Evolutionary conservation across 2,113 vertebrate species (phyloP).

Genomic region (Struthio camelus): DNA sequence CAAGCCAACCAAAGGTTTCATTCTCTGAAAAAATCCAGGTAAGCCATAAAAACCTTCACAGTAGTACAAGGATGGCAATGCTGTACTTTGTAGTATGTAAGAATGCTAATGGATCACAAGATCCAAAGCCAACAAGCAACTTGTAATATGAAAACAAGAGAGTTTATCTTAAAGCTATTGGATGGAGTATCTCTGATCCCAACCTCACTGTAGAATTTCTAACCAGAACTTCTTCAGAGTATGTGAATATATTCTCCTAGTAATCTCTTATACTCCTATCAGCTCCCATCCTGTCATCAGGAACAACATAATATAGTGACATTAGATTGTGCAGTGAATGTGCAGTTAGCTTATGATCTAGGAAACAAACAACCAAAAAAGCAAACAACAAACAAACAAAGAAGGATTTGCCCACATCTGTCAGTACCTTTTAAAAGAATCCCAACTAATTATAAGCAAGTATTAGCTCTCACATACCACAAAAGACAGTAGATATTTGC

Average conservation of each 20-base stretch:
- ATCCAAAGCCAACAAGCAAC: not conserved
- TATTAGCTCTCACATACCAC: not conserved
- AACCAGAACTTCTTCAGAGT: not conserved
- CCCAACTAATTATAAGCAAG: not conserved
- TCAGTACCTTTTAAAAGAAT: not conserved
- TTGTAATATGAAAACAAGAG: not conserved
- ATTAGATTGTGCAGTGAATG: not conserved
- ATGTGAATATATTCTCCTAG: not conserved
- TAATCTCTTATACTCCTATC: not conserved
- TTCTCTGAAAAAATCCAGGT: not conserved
- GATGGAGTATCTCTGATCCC: not conserved
- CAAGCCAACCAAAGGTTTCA: not conserved
- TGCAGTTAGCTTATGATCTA: not conserved
- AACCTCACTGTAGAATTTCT: not conserved
- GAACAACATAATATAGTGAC: not conserved
- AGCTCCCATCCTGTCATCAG: not conserved
- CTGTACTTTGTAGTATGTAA: not conserved
- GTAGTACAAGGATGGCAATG: not conserved
- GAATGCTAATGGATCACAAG: not conserved
- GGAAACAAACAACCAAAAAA: not conserved
- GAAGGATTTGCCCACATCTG: not conserved
- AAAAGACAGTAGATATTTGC: not conserved
- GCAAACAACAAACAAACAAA: not conserved
- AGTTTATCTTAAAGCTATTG: not conserved
- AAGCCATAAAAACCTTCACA: not conserved